Evolutionary conservation across 2,888 invertebrate species (phyloP).

Genomic region (Myathropa florea): DNA sequence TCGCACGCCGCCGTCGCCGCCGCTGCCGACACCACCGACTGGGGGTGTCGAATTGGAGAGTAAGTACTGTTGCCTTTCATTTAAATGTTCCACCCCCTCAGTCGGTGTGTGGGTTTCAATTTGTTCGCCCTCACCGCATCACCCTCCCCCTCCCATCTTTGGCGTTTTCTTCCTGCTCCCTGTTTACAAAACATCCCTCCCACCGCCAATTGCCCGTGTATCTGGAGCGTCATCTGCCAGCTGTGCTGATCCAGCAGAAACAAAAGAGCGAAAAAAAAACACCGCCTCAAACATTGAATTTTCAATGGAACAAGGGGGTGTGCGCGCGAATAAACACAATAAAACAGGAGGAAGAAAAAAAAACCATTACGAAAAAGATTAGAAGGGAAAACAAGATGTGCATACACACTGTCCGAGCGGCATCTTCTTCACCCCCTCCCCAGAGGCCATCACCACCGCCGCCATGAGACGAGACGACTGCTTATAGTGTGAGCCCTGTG

Average conservation of each 20-base stretch:
- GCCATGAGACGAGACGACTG: no score
- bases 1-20: no score
- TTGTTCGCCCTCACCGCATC: neutral
- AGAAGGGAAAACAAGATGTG: slow-evolving; percentile 39
- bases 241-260: slow-evolving; percentile 55
- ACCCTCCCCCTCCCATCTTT: neutral
- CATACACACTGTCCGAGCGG: slow-evolving; percentile 34
- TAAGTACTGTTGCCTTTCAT: slow-evolving; percentile 53
- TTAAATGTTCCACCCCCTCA: slow-evolving; percentile 39
- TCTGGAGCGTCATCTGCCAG: slow-evolving; percentile 57
- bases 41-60: neutral
- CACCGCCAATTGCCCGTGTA: neutral
- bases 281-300: slow-evolving; percentile 17
- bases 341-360: slow-evolving; percentile 10
- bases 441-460: neutral
- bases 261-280: neutral
- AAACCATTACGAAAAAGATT: slow-evolving; percentile 18
- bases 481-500: neutral
- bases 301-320: slow-evolving; percentile 60
- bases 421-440: neutral
- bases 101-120: neutral
- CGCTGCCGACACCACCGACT: no score
- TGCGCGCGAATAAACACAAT: slow-evolving; percentile 59
- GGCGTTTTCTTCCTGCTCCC: neutral
- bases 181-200: slow-evolving; percentile 56